Evolutionary conservation across 1,140 invertebrate genomes (phyloP), one percentile per base, ranked within the genome.

Genomic region (Parasteatoda tepidariorum): DNA sequence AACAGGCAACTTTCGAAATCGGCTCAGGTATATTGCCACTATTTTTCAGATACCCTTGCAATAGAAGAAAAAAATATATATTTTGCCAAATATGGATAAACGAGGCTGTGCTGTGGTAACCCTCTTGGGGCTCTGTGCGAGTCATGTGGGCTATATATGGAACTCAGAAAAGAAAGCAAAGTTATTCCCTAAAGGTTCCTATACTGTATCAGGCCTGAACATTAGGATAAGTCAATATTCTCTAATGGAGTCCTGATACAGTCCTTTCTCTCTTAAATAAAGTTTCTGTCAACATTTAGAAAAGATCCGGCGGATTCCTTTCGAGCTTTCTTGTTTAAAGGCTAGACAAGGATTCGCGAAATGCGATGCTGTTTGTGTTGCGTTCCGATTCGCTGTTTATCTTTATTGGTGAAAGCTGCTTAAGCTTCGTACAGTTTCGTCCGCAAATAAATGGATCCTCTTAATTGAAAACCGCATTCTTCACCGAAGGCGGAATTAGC

Each of bases 261-360:
- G 59, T 34, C 68, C 34, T 83, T 73, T 70, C 57, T 83, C 74
- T 83, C 81, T 82, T 83, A 83, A 83, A 83, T 83, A 83, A 83
- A 83, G 70, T 83, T 83, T 74, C 68, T 83, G 81, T 83, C 81
- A 83, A 83, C 81, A 83, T 64, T 82, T 73, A 55, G 81, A 83
- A 83, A 73, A 83, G 81, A 83, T 83, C 81, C 67, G 59, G 38
- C 68, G 26, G 68, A 73, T 66, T 66, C 81, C 66, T 82, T 82
- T 82, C 67, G n/a, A 24, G 67, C 78, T 74, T 83, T 83, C 81
- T 83, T 83, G 81, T 83, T 83, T 82, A 82, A 82, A 82, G 66
- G 78, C 24, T 30, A 64, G 64, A 62, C 62, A 79, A 79, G 55
- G 38, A 55, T 57, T 82, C 78, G 66, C 34, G 66, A 64, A 76